Conservation (phyloP, 2,797 vertebrate species). For the Siniperca scherzeri region DNA sequence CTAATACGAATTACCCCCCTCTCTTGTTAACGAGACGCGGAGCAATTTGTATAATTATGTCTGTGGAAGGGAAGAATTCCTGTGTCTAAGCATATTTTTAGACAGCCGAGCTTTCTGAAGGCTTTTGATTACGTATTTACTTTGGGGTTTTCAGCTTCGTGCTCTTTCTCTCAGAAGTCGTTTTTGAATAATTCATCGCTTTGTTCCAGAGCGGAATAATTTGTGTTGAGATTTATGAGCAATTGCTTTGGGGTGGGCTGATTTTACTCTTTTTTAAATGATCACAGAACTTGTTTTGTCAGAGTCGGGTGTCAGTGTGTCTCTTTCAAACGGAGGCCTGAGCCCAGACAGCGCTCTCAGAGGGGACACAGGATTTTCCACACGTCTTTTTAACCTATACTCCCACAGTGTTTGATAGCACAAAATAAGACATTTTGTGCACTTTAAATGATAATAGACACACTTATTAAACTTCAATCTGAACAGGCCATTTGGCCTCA, state of each 20-base stretch:
- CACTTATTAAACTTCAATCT: neutral
- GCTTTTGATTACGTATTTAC: conserved; percentile 82
- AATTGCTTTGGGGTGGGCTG: conserved; percentile 67
- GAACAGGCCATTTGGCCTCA: neutral
- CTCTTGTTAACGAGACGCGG: conserved; percentile 84
- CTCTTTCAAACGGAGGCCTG: conserved; percentile 42
- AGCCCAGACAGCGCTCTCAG: conserved; percentile 15
- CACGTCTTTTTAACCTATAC: conserved; percentile 15
- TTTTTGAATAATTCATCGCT: conserved; percentile 83
- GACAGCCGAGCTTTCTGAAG: conserved; percentile 76
- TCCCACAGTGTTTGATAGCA: neutral
- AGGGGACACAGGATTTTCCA: conserved; percentile 13
- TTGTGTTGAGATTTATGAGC: conserved; percentile 81
- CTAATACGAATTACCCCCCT: conserved; percentile 86
- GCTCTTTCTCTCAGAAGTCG: conserved; percentile 75
- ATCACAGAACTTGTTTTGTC: conserved; percentile 68
- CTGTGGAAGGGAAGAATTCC: conserved; percentile 80
- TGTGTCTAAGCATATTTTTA: conserved; percentile 85
- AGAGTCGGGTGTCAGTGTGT: conserved; percentile 51
- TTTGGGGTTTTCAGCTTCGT: conserved; percentile 74
- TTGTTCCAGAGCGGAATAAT: conserved; percentile 76
- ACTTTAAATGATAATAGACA: conserved; percentile 36
- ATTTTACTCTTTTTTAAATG: conserved; percentile 62
- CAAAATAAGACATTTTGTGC: conserved; percentile 2
- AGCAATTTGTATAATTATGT: conserved; percentile 88